Conservation (phyloP, 1,140 invertebrate species). For the Papilio machaon region DNA sequence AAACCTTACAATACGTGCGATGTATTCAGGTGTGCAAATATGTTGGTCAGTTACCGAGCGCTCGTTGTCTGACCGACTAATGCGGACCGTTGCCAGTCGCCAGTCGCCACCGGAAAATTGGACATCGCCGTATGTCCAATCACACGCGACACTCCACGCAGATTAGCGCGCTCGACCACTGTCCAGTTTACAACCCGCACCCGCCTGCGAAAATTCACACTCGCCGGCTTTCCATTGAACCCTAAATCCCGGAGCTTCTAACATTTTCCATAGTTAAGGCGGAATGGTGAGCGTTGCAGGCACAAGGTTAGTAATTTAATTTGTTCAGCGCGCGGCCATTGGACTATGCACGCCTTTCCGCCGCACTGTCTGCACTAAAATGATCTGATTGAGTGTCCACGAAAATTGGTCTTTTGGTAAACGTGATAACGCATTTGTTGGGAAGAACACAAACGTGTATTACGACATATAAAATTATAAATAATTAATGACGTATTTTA, state of each 20-base stretch:
- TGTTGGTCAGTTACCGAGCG: slow-evolving; percentile 58
- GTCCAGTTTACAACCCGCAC: slow-evolving; percentile 55
- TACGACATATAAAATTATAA: not conserved
- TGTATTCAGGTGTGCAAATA: slow-evolving; percentile 57
- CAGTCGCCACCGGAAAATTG: slow-evolving; percentile 79
- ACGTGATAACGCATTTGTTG: slow-evolving; percentile 43
- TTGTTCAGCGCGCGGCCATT: not conserved
- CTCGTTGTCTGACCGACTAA: slow-evolving; percentile 69
- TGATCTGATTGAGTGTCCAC: slow-evolving; percentile 60
- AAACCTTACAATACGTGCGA: slow-evolving; percentile 30
- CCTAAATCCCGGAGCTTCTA: slow-evolving; percentile 51
- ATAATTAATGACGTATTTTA: not conserved
- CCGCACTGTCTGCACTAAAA: slow-evolving; percentile 61
- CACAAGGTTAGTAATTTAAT: slow-evolving; percentile 54
- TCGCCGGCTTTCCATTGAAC: slow-evolving; percentile 68
- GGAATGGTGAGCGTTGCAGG: slow-evolving; percentile 62
- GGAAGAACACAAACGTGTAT: not conserved
- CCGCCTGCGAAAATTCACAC: slow-evolving; percentile 65
- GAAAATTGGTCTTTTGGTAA: slow-evolving; percentile 51
- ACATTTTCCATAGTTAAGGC: slow-evolving; percentile 55
- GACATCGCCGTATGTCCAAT: slow-evolving; percentile 77
- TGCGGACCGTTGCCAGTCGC: slow-evolving; percentile 66
- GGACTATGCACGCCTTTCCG: slow-evolving; percentile 58
- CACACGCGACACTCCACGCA: slow-evolving; percentile 78
- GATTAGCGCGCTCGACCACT: slow-evolving; percentile 74